Conservation (phyloP, 1,140 invertebrate species). For the Micrasema longulum region DNA sequence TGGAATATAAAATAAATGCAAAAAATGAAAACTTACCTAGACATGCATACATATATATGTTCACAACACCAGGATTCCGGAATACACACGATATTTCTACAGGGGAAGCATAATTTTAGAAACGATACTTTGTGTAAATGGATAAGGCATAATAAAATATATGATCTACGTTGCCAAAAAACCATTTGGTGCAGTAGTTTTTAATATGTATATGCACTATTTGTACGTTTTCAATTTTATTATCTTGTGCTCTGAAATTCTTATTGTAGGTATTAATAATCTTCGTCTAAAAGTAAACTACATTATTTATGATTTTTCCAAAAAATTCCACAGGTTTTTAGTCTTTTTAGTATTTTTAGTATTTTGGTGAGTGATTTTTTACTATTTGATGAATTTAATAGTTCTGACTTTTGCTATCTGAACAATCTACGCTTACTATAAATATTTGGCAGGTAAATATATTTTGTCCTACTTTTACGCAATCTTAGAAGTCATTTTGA, state of each 20-base stretch:
- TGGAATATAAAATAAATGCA: no score
- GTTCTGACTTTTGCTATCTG: no score
- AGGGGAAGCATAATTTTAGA: conserved; percentile 10
- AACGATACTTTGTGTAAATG: conserved; percentile 20
- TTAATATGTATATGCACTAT: conserved; percentile 7
- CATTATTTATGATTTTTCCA: no score
- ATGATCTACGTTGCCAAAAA: conserved; percentile 8
- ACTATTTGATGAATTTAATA: no score
- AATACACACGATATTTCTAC: conserved; percentile 19
- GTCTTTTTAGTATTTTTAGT: no score
- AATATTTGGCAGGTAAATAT: no score
- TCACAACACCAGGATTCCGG: conserved; percentile 22
- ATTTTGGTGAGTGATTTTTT: no score
- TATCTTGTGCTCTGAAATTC: conserved; percentile 28
- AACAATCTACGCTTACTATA: no score
- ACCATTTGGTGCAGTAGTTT: conserved; percentile 7
- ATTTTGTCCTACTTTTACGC: no score
- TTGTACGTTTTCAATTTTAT: conserved; percentile 17
- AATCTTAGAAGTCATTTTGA: conserved; percentile 15
- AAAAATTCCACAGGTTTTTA: no score
- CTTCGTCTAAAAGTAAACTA: no score
- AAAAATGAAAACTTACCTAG: no score
- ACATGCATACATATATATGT: background rate
- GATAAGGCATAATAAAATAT: conserved; percentile 32
- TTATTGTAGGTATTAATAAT: background rate